Evolutionary conservation across 2,113 vertebrate genomes (phyloP), one percentile per base, ranked within the genome.

Genomic region (Pomatorhinus ruficollis): DNA sequence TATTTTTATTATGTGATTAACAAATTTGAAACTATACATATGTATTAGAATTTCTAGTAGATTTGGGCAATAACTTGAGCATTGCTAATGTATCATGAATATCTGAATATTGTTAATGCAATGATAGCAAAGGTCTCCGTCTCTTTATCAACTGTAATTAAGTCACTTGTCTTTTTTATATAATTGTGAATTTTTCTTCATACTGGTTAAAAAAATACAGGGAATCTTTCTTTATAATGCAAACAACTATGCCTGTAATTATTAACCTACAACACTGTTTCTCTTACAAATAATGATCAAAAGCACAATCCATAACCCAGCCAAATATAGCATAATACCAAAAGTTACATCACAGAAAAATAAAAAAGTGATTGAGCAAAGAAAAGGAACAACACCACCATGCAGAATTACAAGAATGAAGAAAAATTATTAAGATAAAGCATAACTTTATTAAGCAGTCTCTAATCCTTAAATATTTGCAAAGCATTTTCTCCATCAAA

Each of bases 361-460:
- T 5, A 8, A 19, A 65, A 64, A 50, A 56, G 5, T 37, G 33
- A 39, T 2, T 39, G 28, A 82, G 3, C 10, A 75, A 49, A 40
- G 15, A 53, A 63, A 45, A 77, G 42, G 5, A 61, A 16, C 3
- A 50, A 25, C 4, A 74, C 0, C 0, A 45, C 16, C 24, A 65
- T 25, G 7, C 4, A 42, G 11, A 83, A 87, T 24, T 72, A 31
- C 3, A 83, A n/a, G 2, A 81, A n/a, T 24, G 8, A 77, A 50
- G 6, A 84, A 84, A 89, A 70, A n/a, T 8, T 50, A 44, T 17
- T 12, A 71, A 70, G 7, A 8, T 31, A 75, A 78, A 82, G 8
- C 3, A 23, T 22, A 35, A 52, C 22, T 39, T 81, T 12, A 18
- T 68, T 47, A 79, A 9, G 11, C 4, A 52, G 17, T 37, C 23